Conservation (phyloP, 2,797 vertebrate genomes). For the Crocodylus rhombifer region DNA sequence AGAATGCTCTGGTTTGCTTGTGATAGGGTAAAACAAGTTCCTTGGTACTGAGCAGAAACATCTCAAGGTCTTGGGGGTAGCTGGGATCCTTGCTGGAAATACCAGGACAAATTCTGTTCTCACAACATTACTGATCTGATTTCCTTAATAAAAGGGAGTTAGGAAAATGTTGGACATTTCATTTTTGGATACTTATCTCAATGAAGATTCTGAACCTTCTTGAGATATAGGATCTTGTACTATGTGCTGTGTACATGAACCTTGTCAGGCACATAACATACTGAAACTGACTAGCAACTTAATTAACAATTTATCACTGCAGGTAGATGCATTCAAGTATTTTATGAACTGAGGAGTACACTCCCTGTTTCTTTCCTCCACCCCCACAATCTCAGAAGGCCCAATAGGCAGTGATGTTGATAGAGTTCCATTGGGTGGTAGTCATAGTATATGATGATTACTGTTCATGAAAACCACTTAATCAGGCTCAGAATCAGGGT, state of each 20-base stretch:
- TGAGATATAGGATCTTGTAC: neutral
- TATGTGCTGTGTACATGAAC: neutral
- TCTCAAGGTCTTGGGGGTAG: neutral
- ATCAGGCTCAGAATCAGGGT: neutral
- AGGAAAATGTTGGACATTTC: neutral
- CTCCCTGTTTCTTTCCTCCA: neutral
- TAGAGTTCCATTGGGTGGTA: neutral
- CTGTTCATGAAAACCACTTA: neutral
- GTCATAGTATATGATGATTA: neutral
- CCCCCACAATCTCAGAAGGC: neutral
- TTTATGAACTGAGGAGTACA: conserved; percentile 14
- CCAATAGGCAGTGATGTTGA: conserved; percentile 2
- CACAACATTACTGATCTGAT: neutral
- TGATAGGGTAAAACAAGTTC: neutral
- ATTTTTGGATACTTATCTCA: neutral
- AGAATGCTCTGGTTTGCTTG: conserved; percentile 15
- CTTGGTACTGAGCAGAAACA: conserved; percentile 2
- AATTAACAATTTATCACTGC: neutral
- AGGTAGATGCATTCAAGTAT: neutral
- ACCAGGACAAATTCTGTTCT: neutral
- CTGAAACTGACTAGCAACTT: neutral
- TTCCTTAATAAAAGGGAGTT: neutral
- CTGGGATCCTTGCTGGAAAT: conserved; percentile 17
- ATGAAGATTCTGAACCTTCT: neutral
- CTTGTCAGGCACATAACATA: neutral